phyloP scores from a whole-genome alignment of 2,113 vertebrate genomes.

The Rhinoderma darwinii region DNA sequence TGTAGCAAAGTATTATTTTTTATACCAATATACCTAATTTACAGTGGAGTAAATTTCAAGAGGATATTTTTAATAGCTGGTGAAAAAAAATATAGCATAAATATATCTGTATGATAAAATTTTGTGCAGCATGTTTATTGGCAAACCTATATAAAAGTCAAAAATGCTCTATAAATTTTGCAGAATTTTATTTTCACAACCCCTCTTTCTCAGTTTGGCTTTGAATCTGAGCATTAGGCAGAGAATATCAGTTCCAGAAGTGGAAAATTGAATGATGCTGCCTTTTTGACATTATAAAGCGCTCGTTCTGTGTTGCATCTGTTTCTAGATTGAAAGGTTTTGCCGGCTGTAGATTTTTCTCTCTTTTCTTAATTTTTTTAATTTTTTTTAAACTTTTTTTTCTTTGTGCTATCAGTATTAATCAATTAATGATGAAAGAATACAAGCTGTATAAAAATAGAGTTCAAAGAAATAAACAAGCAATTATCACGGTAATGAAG shows the following conservation, averaged over 20 bases:
- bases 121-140: slow-evolving; percentile 43
- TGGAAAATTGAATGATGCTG: background rate
- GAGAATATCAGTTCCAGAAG: slow-evolving; percentile 7
- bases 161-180: slow-evolving; percentile 13
- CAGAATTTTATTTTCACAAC: background rate
- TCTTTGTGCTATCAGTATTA: background rate
- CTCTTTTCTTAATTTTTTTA: too few relatives aligned
- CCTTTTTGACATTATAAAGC: background rate
- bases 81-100: slow-evolving; percentile 3
- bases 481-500: background rate
- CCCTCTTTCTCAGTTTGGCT: background rate
- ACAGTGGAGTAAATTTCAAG: slow-evolving; percentile 38
- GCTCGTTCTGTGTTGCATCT: background rate
- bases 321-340: background rate
- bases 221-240: background rate
- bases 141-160: slow-evolving; percentile 41
- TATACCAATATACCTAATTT: slow-evolving; percentile 6
- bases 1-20: slow-evolving; percentile 2
- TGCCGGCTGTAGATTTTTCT: background rate
- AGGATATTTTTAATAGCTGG: slow-evolving; percentile 9
- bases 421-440: slow-evolving; percentile 24
- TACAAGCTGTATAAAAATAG: background rate
- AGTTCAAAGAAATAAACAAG: background rate
- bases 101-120: slow-evolving; percentile 35
- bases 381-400: background rate